A percentile compares a stretch with the other conserved stretches of the same genome.
Evolutionary conservation across 2,113 vertebrate genomes (phyloP).

Genomic region (Microtus pennsylvanicus): DNA sequence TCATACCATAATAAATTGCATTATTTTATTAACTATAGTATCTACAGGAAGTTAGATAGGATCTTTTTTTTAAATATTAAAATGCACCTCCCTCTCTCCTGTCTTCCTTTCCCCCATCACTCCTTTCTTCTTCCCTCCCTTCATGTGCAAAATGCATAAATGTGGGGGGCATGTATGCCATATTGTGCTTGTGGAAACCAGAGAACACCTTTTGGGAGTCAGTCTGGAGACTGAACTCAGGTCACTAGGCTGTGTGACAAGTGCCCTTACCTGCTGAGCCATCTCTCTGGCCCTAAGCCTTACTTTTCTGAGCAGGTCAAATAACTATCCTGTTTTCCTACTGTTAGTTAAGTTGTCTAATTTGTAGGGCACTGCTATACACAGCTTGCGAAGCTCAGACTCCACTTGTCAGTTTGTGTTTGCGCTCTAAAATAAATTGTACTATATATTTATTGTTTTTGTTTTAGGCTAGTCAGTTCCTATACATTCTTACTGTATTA

Average conservation of each 20-base stretch:
- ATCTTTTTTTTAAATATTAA: not conserved
- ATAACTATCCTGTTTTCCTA: not conserved
- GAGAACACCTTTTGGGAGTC: not conserved
- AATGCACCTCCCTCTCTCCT: not conserved
- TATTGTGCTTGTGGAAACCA: not conserved
- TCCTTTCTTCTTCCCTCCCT: not conserved
- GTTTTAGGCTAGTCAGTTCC: not conserved
- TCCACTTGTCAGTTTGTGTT: not conserved
- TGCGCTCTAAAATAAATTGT: not conserved
- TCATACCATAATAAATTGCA: not conserved
- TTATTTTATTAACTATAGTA: not conserved
- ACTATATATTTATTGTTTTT: not conserved
- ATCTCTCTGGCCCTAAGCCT: not conserved
- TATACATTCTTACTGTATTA: not conserved
- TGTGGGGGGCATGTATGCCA: not conserved
- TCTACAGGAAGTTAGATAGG: not conserved
- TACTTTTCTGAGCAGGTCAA: not conserved
- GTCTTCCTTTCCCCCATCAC: not conserved
- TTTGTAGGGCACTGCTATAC: not conserved
- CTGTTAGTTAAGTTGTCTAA: not conserved
- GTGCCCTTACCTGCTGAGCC: not conserved
- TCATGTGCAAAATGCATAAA: not conserved
- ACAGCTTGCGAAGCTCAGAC: not conserved
- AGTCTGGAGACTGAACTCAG: not conserved
- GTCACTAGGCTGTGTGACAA: not conserved